phyloP scores from a whole-genome alignment of 2,797 vertebrate species.

The Molossus alvarezi region DNA sequence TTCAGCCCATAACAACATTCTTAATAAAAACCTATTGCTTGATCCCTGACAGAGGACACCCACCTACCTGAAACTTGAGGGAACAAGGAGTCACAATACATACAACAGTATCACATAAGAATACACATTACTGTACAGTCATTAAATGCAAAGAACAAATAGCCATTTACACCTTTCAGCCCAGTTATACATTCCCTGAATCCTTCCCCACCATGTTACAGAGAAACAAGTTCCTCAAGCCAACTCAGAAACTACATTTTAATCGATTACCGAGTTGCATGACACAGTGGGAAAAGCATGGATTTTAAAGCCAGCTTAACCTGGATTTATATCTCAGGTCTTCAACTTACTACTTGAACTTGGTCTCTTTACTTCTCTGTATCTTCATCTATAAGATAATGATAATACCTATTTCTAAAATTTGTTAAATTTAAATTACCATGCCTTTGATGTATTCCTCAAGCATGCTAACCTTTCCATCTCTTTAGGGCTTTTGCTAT shows the following conservation, averaged over 20 bases:
- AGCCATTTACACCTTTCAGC: neutral
- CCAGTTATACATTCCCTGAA: neutral
- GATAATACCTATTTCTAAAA: neutral
- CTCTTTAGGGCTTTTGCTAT: neutral
- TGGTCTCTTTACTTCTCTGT: neutral
- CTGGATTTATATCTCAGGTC: neutral
- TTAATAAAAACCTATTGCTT: slow-evolving; percentile 1
- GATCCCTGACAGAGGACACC: neutral
- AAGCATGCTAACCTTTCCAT: neutral
- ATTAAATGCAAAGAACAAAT: slow-evolving; percentile 33
- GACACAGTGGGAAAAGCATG: neutral
- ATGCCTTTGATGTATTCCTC: slow-evolving; percentile 4
- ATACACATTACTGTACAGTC: neutral
- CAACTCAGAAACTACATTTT: slow-evolving; percentile 19
- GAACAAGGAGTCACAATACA: neutral
- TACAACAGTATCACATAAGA: slow-evolving; percentile 35
- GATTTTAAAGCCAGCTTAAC: neutral
- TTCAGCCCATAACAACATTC: neutral
- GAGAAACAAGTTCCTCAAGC: neutral
- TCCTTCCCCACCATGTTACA: neutral
- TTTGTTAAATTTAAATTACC: slow-evolving; percentile 44
- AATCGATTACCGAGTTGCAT: neutral
- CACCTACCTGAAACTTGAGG: neutral
- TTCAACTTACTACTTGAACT: neutral
- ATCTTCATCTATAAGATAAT: neutral